These are phyloP conservation scores for Halcyon malimbica DNA, from an alignment of 2,113 vertebrate species.

Conservation along the genomic window DNA sequence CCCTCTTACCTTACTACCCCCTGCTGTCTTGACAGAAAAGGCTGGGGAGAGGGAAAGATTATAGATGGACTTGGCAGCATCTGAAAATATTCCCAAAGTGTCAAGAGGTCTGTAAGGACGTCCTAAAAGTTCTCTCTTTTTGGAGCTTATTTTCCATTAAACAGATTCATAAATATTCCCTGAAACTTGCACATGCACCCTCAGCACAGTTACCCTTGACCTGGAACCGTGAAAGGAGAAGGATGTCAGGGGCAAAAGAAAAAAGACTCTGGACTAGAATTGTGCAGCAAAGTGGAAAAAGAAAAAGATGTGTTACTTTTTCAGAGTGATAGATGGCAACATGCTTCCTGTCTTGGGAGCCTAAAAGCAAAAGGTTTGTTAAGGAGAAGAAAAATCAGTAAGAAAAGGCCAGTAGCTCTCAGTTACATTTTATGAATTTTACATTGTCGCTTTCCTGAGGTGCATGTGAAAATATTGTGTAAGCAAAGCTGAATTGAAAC, in stretches of 20 bases:
- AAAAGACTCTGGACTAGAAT: background rate
- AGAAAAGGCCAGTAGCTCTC: background rate
- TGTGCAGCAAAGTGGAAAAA: background rate
- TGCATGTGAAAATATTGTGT: background rate
- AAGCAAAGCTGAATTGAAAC: background rate
- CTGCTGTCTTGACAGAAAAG: background rate
- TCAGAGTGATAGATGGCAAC: constrained; percentile 5
- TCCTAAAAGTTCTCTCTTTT: background rate
- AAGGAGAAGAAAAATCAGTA: background rate
- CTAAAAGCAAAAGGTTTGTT: background rate
- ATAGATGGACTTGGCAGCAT: background rate
- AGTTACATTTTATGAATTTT: background rate
- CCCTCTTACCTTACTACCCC: background rate
- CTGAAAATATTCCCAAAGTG: background rate
- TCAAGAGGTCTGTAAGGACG: background rate
- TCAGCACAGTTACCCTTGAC: background rate
- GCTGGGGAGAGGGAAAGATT: background rate
- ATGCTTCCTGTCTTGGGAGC: background rate
- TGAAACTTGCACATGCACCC: background rate
- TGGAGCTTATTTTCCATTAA: background rate
- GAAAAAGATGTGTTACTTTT: background rate
- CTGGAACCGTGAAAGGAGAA: background rate
- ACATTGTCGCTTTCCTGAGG: background rate
- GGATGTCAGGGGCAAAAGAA: background rate
- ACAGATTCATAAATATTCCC: background rate